Conservation (phyloP, 2,113 vertebrate genomes). For the Ciconia maguari region DNA sequence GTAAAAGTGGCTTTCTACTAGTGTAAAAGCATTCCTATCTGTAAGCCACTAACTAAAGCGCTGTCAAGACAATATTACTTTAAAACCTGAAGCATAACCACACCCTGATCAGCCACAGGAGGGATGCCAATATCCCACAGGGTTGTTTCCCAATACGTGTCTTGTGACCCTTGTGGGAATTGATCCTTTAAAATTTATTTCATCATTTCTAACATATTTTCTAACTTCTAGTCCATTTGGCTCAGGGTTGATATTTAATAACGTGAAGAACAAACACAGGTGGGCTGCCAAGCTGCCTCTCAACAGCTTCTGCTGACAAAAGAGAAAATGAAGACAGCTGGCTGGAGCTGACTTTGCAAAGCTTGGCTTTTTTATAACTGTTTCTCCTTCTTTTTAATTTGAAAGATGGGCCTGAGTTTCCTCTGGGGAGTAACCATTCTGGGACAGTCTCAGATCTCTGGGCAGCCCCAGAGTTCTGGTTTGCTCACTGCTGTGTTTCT, state of each 20-base stretch:
- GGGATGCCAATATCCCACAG: background rate
- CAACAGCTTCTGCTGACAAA: slow-evolving; percentile 35
- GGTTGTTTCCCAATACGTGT: background rate
- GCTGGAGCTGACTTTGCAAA: slow-evolving; percentile 12
- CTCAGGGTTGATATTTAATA: slow-evolving; percentile 28
- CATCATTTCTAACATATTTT: background rate
- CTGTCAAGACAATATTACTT: background rate
- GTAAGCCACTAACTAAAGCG: background rate
- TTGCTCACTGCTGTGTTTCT: background rate
- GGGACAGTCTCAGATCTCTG: background rate
- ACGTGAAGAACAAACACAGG: background rate
- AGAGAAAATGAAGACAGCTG: background rate
- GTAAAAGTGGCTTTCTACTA: background rate
- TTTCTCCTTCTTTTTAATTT: slow-evolving; percentile 31
- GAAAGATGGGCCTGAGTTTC: slow-evolving; percentile 10
- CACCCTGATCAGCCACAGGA: background rate
- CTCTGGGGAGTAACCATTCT: background rate
- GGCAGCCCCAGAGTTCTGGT: background rate
- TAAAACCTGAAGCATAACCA: background rate
- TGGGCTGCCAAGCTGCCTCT: slow-evolving; percentile 1
- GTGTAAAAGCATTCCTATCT: background rate
- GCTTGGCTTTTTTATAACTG: background rate
- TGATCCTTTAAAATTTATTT: background rate
- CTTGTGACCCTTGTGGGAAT: background rate
- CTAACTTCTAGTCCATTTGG: background rate